Evolutionary conservation across 2,888 invertebrate genomes (phyloP).

Genomic region (Heliconius sara): DNA sequence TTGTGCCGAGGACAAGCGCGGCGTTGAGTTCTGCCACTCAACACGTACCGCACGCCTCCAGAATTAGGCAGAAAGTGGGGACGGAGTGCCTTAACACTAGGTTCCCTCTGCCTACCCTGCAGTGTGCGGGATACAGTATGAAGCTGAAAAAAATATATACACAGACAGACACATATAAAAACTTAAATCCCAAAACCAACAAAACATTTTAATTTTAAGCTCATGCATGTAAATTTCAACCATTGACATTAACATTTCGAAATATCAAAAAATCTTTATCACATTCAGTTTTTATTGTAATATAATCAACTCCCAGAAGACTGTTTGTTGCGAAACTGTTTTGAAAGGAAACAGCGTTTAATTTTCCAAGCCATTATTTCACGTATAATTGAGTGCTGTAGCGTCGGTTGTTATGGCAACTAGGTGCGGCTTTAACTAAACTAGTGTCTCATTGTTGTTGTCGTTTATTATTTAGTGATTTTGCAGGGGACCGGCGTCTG

Average conservation of each 20-base stretch:
- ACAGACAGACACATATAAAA: neutral
- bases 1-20: no score
- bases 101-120: no score
- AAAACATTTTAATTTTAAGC: neutral
- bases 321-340: constrained; percentile 31
- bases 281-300: constrained; percentile 36
- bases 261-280: constrained; percentile 16
- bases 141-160: no score
- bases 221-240: neutral
- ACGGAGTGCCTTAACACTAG: no score
- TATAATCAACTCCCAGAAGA: constrained; percentile 38
- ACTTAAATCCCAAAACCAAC: neutral
- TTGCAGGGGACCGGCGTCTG: neutral
- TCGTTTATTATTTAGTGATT: neutral
- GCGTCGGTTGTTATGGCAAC: constrained; percentile 9
- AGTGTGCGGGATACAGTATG: no score
- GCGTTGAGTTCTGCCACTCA: no score
- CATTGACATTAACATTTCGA: constrained; percentile 5
- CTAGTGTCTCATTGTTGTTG: neutral
- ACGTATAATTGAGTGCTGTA: constrained; percentile 29
- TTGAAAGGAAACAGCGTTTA: constrained; percentile 39
- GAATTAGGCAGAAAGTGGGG: no score
- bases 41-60: no score
- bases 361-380: constrained; percentile 38
- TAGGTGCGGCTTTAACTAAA: neutral